phyloP scores from a whole-genome alignment of 2,888 invertebrate genomes.

The Eupithecia centaureata region DNA sequence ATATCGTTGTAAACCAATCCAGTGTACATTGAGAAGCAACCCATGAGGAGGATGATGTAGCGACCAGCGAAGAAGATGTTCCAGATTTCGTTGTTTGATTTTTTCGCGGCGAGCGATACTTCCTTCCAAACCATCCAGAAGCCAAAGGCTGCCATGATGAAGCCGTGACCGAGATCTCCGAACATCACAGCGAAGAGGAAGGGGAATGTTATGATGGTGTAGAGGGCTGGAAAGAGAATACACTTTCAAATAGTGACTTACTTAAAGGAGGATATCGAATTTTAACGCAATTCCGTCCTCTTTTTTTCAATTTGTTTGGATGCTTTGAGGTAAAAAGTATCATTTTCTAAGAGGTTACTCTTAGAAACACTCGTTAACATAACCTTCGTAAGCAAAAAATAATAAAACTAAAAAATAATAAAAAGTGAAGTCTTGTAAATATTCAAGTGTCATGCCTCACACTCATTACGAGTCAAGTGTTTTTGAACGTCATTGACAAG shows the following conservation, averaged over 20 bases:
- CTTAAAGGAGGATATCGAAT: too few relatives aligned
- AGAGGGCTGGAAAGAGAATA: slow-evolving; percentile 83
- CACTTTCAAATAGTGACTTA: background rate
- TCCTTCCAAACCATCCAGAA: slow-evolving; percentile 92
- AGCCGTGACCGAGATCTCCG: slow-evolving; percentile 96
- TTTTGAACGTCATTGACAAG: background rate
- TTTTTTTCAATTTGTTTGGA: too few relatives aligned
- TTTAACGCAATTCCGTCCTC: too few relatives aligned
- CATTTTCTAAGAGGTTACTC: too few relatives aligned
- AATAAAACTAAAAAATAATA: background rate
- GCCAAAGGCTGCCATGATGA: slow-evolving; percentile 92
- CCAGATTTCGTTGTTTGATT: slow-evolving; percentile 94
- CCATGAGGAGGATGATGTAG: slow-evolving; percentile 99
- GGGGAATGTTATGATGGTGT: slow-evolving; percentile 96
- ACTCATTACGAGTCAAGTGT: background rate
- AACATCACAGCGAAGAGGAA: slow-evolving; percentile 99
- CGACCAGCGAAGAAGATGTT: slow-evolving; percentile 99
- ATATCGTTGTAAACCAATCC: slow-evolving; percentile 98
- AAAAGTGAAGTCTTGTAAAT: background rate
- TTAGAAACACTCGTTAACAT: too few relatives aligned
- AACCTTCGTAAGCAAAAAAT: too few relatives aligned
- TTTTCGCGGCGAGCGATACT: slow-evolving; percentile 88
- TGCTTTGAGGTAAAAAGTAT: too few relatives aligned
- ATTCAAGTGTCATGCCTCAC: too few relatives aligned
- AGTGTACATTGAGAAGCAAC: slow-evolving; percentile 98